Base-by-base conservation (phyloP, 2,888 invertebrate genomes). In the Caradrina kadenii region DNA sequence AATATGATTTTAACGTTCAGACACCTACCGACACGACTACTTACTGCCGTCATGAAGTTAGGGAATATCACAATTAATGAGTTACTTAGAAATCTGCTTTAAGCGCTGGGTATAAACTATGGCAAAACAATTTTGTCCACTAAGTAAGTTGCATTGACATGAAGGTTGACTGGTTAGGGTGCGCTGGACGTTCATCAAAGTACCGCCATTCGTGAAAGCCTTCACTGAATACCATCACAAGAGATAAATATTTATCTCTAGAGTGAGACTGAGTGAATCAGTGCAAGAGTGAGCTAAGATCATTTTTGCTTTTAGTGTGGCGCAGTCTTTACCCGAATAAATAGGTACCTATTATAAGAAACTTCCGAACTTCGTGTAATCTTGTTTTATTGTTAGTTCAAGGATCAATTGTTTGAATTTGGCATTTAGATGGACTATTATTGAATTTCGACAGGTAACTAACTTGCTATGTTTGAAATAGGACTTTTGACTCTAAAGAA, bases 341-440 rank as follows among this genome's bases (percentile, higher is more conserved):
- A 35, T 52, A 71, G 50, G 42, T 45, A 45, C 45, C 45, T 45
- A 45, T 19, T 45, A 0, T 22, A 61, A 61, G 15, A 21, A 54
- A 49, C 22, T 78, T 61, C 59, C 0, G 8, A 78, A 60, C 21
- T 78, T 50, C 39, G 31, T 45, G 31, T 69, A 64, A 69, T 53
- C 35, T 66, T 48, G 42, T 69, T 76, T 67, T 21, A 64, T 76
- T 62, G 64, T 67, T 65, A 45, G 58, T 55, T 72, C 53, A 64
- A 64, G 59, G 55, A 72, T 67, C 58, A 56, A 50, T 69, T 63
- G 62, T 63, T 80, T 69, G 45, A 52, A 66, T 61, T 66, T 45
- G 55, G 63, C 68, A 66, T 79, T 69, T 54, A 55, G 48, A 64
- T 21, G 21, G 6, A 60, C 26, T 62, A 50, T 62, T 60, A 75